phyloP scores from a whole-genome alignment of 2,113 vertebrate species.

The Dasyprocta punctata region DNA sequence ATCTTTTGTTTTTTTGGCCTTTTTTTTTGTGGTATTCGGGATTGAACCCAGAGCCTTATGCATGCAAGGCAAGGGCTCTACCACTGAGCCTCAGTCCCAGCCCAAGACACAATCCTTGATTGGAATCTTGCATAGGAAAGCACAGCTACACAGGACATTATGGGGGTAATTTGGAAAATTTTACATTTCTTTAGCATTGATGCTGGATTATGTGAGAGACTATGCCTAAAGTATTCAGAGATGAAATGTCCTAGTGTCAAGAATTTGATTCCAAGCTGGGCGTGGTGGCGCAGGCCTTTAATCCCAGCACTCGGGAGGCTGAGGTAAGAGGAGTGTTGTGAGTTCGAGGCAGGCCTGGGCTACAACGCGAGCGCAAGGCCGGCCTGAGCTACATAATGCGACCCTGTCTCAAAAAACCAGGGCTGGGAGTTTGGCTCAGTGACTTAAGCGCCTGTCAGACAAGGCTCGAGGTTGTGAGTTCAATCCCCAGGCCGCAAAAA shows the following conservation, averaged over 20 bases:
- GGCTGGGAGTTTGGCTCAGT: no score
- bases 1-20: not conserved
- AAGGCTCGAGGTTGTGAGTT: no score
- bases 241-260: not conserved
- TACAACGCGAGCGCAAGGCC: no score
- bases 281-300: no score
- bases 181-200: constrained; percentile 17
- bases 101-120: not conserved
- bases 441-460: no score
- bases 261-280: not conserved
- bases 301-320: no score
- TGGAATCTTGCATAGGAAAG: not conserved
- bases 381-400: no score
- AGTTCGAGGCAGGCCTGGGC: no score
- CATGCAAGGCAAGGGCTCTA: not conserved
- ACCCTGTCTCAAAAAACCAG: no score
- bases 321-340: no score
- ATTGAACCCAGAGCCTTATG: not conserved
- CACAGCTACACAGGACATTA: not conserved
- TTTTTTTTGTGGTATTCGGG: not conserved
- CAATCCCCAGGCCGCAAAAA: no score
- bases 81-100: not conserved
- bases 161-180: not conserved
- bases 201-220: not conserved
- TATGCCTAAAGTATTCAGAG: not conserved